phyloP scores from a whole-genome alignment of 2,888 invertebrate genomes.

The Cyaniris semiargus region DNA sequence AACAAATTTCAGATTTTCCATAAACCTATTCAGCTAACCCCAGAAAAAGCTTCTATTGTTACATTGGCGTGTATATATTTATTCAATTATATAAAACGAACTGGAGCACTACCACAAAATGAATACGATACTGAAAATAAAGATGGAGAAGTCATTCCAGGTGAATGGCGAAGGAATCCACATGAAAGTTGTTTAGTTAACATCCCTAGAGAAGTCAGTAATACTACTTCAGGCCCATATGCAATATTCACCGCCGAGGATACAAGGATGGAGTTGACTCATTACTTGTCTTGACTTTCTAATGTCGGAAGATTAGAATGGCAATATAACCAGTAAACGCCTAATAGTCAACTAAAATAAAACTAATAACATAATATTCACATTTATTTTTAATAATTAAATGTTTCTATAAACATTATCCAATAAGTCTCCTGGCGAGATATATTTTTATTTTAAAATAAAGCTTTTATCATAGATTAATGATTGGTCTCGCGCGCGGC shows the following conservation, averaged over 20 bases:
- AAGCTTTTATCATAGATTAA: constrained; percentile 18
- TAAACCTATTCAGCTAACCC: constrained; percentile 34
- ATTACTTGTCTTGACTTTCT: constrained; percentile 37
- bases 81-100: constrained; percentile 34
- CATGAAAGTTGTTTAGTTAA: constrained; percentile 34
- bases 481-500: too few species aligned
- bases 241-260: constrained; percentile 32
- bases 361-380: constrained; percentile 19
- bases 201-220: constrained; percentile 33
- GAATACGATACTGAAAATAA: too few species aligned
- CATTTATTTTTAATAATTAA: constrained; percentile 31
- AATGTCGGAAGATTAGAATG: constrained; percentile 37
- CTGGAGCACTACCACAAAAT: constrained; percentile 23
- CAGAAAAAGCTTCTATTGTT: constrained; percentile 36
- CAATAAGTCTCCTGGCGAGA: constrained; percentile 19
- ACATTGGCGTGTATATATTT: constrained; percentile 37
- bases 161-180: constrained; percentile 34
- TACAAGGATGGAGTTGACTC: constrained; percentile 37
- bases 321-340: constrained; percentile 35
- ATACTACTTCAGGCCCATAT: constrained; percentile 31
- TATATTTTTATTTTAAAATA: constrained; percentile 15
- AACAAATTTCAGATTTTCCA: constrained; percentile 37
- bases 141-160: not conserved
- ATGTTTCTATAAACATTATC: not conserved
- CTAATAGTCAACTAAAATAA: not conserved